Percentiles rank a stretch among this genome's conserved stretches.
Evolutionary conservation across 1,140 invertebrate species (phyloP).

Genomic region (Sweltsa coloradensis): DNA sequence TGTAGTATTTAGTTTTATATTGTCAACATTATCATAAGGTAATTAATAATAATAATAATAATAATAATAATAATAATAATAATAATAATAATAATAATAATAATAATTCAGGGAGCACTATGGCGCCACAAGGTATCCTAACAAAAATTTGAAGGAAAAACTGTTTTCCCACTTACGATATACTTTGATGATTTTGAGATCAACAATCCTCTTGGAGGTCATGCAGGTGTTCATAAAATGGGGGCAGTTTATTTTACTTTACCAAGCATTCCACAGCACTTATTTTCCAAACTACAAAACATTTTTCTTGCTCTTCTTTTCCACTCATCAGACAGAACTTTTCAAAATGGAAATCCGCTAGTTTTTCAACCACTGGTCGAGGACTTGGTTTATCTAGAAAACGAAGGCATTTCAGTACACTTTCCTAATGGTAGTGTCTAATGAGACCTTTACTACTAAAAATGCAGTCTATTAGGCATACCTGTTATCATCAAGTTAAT

Average conservation of each 20-base stretch:
- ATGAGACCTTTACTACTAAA: too few relatives aligned
- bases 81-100: too few relatives aligned
- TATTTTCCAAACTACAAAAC: slow-evolving; percentile 20
- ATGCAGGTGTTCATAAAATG: slow-evolving; percentile 22
- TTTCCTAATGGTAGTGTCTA: too few relatives aligned
- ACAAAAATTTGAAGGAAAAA: slow-evolving; percentile 15
- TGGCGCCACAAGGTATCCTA: too few relatives aligned
- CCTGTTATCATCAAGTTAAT: too few relatives aligned
- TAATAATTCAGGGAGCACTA: too few relatives aligned
- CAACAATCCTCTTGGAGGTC: slow-evolving; percentile 25
- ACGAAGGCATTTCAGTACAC: too few relatives aligned
- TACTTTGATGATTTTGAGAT: slow-evolving; percentile 26
- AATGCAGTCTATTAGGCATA: too few relatives aligned
- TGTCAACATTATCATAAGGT: too few relatives aligned
- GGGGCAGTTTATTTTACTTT: slow-evolving; percentile 22
- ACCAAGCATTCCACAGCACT: slow-evolving; percentile 20
- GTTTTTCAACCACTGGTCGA: background rate
- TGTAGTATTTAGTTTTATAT: too few relatives aligned
- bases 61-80: too few relatives aligned
- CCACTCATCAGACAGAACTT: slow-evolving; percentile 21
- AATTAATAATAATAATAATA: too few relatives aligned
- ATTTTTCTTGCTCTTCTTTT: slow-evolving; percentile 23
- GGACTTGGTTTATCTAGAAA: background rate
- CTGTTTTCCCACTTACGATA: slow-evolving; percentile 22
- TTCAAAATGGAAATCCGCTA: background rate